Evolutionary conservation across 2,888 invertebrate genomes (phyloP), one percentile per base, ranked within the genome.

Genomic region (Mythimna albipuncta): DNA sequence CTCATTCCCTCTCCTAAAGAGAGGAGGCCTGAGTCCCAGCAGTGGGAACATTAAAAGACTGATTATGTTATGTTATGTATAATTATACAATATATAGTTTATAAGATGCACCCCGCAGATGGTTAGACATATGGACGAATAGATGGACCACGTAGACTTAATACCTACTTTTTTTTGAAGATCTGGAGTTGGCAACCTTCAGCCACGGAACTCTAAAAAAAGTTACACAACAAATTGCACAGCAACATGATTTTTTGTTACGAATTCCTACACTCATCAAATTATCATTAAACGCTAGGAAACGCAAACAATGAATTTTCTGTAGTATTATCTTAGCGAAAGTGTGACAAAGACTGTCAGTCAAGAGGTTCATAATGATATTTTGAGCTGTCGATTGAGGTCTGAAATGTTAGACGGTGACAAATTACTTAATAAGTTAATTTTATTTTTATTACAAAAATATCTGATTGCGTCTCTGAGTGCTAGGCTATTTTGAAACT

Each of bases 301-400:
- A 63, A 38, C 50, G 35, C 68, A 64, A 54, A 69, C 52, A 54
- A 41, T 67, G 67, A 47, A 52, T 57, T 6, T n/a, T 64, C 63
- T 7, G 9, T 13, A 21, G 35, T 41, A 64, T 41, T 41, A 54
- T 54, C 41, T 16, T 5, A 54, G 52, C 54, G 52, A 54, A 69
- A 65, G 65, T 44, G 2, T 59, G 59, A 44, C 19, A 44, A 52
- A 59, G 13, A 21, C 19, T 11, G 11, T 7, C 21, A 41, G 9
- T 57, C 10, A 32, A 47, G 32, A 47, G n/a, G 16, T 21, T 59
- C 50, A 52, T 70, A 59, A 70, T 44, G 52, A 52, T 32, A 41
- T 59, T 19, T 52, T 59, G 44, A 59, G 59, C 3, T 10, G 59
- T 32, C 44, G 21, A 26, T 21, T 59, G 19, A 41, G 21, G 41